Evolutionary conservation across 1,140 invertebrate genomes (phyloP).

Genomic region (Aphaenogaster rudis): DNA sequence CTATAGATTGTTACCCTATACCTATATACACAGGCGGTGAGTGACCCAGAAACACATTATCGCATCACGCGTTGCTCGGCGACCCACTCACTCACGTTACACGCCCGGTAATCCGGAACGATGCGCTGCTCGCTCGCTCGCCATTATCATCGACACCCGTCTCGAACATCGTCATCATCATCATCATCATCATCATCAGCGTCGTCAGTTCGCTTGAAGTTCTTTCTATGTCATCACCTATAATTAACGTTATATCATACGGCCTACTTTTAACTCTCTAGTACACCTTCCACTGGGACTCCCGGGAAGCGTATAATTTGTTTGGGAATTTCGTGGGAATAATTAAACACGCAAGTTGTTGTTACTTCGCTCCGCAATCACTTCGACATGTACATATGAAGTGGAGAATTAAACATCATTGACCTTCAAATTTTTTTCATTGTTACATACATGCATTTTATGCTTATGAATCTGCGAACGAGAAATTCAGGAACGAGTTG

Average conservation of each 20-base stretch:
- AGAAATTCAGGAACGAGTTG: neutral
- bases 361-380: neutral
- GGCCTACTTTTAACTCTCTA: slow-evolving; percentile 51
- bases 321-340: neutral
- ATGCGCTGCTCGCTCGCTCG: slow-evolving; percentile 54
- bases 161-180: slow-evolving; percentile 29
- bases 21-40: slow-evolving; percentile 63
- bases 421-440: neutral
- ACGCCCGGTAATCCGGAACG: slow-evolving; percentile 77
- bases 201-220: slow-evolving; percentile 17
- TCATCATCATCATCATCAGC: slow-evolving; percentile 11
- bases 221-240: slow-evolving; percentile 55
- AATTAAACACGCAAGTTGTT: slow-evolving; percentile 15
- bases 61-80: slow-evolving; percentile 71
- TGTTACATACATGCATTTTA: no score
- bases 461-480: neutral
- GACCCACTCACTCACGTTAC: slow-evolving; percentile 82
- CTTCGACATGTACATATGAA: neutral
- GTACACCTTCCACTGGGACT: neutral
- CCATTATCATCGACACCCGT: slow-evolving; percentile 53
- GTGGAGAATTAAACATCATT: neutral
- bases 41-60: slow-evolving; percentile 82
- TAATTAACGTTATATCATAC: slow-evolving; percentile 61
- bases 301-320: slow-evolving; percentile 40
- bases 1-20: neutral